Base-by-base conservation (phyloP, 2,113 vertebrate species). In the Bubo bubo region DNA sequence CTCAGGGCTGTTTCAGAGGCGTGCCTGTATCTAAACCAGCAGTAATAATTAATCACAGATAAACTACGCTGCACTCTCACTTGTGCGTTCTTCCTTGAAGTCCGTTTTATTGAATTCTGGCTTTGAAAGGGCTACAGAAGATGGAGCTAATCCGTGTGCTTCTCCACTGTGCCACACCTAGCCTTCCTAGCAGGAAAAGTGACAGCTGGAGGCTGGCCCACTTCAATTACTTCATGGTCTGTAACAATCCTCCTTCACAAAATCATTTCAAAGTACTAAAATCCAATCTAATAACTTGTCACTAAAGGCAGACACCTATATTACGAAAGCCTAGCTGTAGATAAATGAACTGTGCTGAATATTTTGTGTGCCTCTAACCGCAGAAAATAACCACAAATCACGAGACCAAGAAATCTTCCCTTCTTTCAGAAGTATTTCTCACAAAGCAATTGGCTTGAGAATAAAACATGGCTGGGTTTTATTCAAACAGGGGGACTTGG, bases 241-340 rank as follows among this genome's bases (percentile, higher is more conserved):
- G 70, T 56, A 92, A 95, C 74, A 96, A 87, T 82, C 63, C 77
- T 93, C 87, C 74, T 81, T 56, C 86, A 76, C 81, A 76, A 93
- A 96, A 90, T 66, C 18, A 83, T 88, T 96, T 82, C 41, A 10
- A 91, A 85, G 91, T 17, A 86, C 81, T 80, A 76, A 95, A 94
- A 91, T 58, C 59, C 77, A 83, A 91, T 58, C 62, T 88, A 89
- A 35, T 75, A 82, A 94, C 70, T 94, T 92, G 91, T 67, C 84
- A 91, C 91, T 79, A 70, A 89, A 88, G 89, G 87, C 58, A 89
- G 79, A 94, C 77, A 81, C 52, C 56, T 93, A 34, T 83, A 90
- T 83, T 71, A 62, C 28, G 72, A 88, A 75, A 88, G 70, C 63
- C 55, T 47, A 85, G 74, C 73, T 82, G 74, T 6, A 95, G 86